A percentile compares a stretch with the other conserved stretches of the same genome.
phyloP scores from a whole-genome alignment of 2,797 vertebrate species.

The Lagorchestes hirsutus region DNA sequence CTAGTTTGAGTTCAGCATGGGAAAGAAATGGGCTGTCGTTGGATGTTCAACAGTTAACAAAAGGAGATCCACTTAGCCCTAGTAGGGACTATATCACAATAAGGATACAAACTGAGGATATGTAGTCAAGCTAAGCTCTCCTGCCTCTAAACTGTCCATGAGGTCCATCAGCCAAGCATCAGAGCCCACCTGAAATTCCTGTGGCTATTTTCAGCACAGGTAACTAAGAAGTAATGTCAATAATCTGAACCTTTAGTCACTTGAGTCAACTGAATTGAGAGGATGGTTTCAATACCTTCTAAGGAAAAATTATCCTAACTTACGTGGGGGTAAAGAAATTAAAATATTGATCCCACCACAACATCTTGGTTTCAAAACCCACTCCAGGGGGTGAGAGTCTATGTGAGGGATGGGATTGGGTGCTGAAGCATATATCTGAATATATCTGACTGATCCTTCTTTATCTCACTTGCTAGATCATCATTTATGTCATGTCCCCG shows the following conservation, averaged over 20 bases:
- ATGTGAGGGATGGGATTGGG: neutral
- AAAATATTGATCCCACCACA: neutral
- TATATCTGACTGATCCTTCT: neutral
- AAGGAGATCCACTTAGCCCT: neutral
- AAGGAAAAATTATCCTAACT: neutral
- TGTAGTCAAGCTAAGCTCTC: neutral
- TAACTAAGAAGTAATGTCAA: neutral
- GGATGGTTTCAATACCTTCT: neutral
- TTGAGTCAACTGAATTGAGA: neutral
- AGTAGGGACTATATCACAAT: neutral
- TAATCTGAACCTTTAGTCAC: neutral
- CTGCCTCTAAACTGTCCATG: neutral
- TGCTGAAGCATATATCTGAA: neutral
- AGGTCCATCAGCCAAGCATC: neutral
- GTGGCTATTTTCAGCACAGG: neutral
- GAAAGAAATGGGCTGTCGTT: neutral
- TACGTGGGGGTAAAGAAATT: neutral
- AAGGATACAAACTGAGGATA: neutral
- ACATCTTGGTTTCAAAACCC: neutral
- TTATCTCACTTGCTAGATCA: neutral
- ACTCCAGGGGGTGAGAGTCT: neutral
- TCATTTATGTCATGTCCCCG: neutral
- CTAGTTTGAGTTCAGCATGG: neutral
- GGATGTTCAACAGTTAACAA: neutral
- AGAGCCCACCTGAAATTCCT: neutral